Evolutionary conservation across 2,888 invertebrate genomes (phyloP), one percentile per base, ranked within the genome.

Genomic region (Sphaeridia pumilis): DNA sequence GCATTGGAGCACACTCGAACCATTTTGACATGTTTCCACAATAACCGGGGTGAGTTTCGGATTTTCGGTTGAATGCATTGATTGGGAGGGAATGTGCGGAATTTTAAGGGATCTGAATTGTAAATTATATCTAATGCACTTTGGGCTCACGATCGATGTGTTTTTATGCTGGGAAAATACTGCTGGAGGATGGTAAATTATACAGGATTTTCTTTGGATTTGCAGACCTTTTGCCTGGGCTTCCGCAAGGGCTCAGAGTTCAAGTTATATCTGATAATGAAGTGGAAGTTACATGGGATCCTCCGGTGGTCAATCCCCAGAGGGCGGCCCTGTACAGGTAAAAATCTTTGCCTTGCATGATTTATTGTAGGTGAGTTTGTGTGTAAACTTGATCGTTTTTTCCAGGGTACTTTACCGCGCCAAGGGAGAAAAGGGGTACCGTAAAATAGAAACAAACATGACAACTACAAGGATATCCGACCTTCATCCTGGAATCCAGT

Each of bases 21-120:
- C 28, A 87, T 88, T 36, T 78, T 87, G 58, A 79, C 80, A 17
- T 88, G 88, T 72, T 88, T 87, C 74, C 79, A 87, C 52, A 83
- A 85, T 68, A 80, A 84, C 21, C 78, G 83, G 47, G 82, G 73
- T 73, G 66, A 61, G 53, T 36, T 12, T 21, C 24, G 24, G 45
- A 10, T 10, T 24, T n/a, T n/a, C n/a, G n/a, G n/a, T n/a, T n/a
- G n/a, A n/a, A n/a, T n/a, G n/a, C n/a, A n/a, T n/a, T n/a, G n/a
- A n/a, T n/a, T n/a, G n/a, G n/a, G n/a, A n/a, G n/a, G n/a, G n/a
- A n/a, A n/a, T n/a, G n/a, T n/a, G n/a, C n/a, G n/a, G n/a, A n/a
- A n/a, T n/a, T n/a, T n/a, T n/a, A 7, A 38, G 17, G 17, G 5
- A 38, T 38, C 38, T 38, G 17, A 5, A 38, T 38, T 38, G 38